Evolutionary conservation across 1,140 invertebrate species (phyloP), one percentile per base, ranked within the genome.

Genomic region (Pararge aegeria): DNA sequence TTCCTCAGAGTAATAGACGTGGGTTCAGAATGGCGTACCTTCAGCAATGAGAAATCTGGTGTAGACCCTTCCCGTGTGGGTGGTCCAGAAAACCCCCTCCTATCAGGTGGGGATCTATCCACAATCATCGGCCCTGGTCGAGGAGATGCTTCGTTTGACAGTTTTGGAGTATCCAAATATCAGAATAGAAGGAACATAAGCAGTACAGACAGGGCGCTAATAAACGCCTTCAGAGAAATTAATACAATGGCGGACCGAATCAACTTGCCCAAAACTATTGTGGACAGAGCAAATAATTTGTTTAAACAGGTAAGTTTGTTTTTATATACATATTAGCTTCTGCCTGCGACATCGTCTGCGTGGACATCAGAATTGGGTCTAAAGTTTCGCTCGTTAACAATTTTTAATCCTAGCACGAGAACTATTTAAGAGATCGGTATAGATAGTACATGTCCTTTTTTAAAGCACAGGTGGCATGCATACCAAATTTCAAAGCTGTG

Each of bases 11-110:
- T 99, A 0, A 98, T 99, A 68, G 99, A 99, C 92, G 99, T 99
- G n/a, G 98, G 98, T n/a, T 99, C 98, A n/a, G 99, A 99, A 90
- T 99, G 99, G 99, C 93, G 99, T 87, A 99, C 98, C 51, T 99
- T 99, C 87, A 99, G 97, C 73, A 99, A 99, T 92, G 99, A 99
- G 81, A 99, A 99, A 82, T 94, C 95, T 61, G 96, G 96, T 5
- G 96, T 96, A 1, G 99, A 99, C 92, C 98, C 98, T 18, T 99
- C 97, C 91, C 97, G 98, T 96, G 99, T 99, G 62, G 99, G 99
- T 92, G 96, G 96, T 0, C 95, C 96, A 4, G 96, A 98, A 92
- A 99, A 99, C 92, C 97, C 97, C 0, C 90, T 99, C 1, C 91
- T 99, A 0, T 97, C 97, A 84, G 98, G 98, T 5, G 96, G 96